Conservation (phyloP, 2,888 invertebrate genomes). For the Trissolcus japonicus region DNA sequence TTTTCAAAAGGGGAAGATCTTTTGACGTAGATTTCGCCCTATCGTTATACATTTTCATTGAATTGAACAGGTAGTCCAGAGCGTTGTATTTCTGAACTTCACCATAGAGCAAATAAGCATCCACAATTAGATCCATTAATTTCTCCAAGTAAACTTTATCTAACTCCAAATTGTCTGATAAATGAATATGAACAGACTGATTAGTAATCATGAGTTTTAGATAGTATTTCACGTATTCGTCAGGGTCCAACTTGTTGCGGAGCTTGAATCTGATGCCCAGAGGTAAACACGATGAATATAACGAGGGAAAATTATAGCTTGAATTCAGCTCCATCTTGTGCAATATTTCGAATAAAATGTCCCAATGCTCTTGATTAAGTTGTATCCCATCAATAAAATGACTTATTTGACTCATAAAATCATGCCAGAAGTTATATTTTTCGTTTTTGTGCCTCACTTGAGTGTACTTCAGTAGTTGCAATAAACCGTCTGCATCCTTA, state of each 20-base stretch:
- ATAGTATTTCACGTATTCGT: slow-evolving; percentile 15
- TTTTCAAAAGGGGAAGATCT: not conserved
- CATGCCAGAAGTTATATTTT: slow-evolving; percentile 55
- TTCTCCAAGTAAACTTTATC: slow-evolving; percentile 41
- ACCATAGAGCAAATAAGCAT: slow-evolving; percentile 54
- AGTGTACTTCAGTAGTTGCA: slow-evolving; percentile 65
- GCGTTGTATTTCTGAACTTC: slow-evolving; percentile 16
- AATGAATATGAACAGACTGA: too few species aligned
- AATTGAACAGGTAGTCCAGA: not conserved
- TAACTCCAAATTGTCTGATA: not conserved
- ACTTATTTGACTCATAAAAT: slow-evolving; percentile 28
- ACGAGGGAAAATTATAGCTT: slow-evolving; percentile 44
- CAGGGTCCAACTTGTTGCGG: slow-evolving; percentile 5
- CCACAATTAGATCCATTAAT: slow-evolving; percentile 4
- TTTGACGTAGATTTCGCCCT: not conserved
- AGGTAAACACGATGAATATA: not conserved
- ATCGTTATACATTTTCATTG: not conserved
- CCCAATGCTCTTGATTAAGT: slow-evolving; percentile 65
- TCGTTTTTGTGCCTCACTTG: slow-evolving; percentile 70
- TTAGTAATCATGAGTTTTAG: not conserved
- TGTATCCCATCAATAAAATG: slow-evolving; percentile 59
- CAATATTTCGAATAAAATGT: slow-evolving; percentile 64
- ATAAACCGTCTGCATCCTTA: slow-evolving; percentile 63
- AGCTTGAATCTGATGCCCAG: slow-evolving; percentile 58
- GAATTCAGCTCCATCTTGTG: not conserved